Percentiles rank a stretch among this genome's conserved stretches.
Conservation (phyloP, 2,888 invertebrate species). For the Parasteatoda lunata region DNA sequence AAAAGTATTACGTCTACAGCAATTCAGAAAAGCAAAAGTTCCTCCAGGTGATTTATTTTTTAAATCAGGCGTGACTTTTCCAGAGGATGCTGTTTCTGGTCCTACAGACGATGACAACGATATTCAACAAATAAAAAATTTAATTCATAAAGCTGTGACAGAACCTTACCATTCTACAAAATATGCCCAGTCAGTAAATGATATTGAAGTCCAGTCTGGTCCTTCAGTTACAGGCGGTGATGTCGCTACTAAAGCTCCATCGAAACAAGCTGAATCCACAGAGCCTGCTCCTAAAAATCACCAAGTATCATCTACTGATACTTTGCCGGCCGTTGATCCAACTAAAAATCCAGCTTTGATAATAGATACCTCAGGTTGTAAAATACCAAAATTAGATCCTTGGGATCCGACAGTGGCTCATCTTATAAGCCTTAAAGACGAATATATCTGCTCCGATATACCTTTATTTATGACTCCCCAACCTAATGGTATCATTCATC, state of each 20-base stretch:
- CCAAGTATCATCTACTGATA: neutral
- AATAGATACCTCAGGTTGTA: slow-evolving; percentile 48
- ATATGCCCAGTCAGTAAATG: neutral
- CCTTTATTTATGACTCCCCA: slow-evolving; percentile 10
- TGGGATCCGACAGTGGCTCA: slow-evolving; percentile 33
- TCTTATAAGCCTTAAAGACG: neutral
- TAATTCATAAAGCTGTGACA: neutral
- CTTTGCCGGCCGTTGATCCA: neutral
- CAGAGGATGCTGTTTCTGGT: neutral
- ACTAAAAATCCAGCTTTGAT: slow-evolving; percentile 4
- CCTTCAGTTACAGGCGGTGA: neutral
- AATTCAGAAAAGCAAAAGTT: no score
- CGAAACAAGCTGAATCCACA: neutral
- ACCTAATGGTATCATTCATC: neutral
- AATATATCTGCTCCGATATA: slow-evolving; percentile 15
- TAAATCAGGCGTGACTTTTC: no score
- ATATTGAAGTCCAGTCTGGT: neutral
- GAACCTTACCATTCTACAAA: neutral
- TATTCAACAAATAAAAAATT: neutral
- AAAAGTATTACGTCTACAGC: no score
- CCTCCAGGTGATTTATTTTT: no score
- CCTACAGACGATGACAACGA: neutral
- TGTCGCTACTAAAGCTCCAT: neutral
- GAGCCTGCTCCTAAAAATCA: neutral
- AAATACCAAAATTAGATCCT: slow-evolving; percentile 49